Percentiles rank a stretch among this genome's conserved stretches.
phyloP scores from a whole-genome alignment of 2,113 vertebrate genomes.

The Psittacula cyanocephala region DNA sequence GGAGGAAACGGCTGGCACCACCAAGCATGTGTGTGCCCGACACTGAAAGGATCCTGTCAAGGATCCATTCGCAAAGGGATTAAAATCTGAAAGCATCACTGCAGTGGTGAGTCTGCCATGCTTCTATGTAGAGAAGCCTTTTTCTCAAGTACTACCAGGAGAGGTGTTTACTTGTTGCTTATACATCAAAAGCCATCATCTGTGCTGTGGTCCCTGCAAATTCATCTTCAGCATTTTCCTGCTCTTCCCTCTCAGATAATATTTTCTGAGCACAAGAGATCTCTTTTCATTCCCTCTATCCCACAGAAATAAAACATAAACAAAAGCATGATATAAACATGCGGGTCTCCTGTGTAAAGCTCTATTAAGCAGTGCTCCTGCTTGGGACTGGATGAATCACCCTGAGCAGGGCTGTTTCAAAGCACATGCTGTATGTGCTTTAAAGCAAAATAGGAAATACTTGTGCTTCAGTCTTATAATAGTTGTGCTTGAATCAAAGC shows the following conservation, averaged over 20 bases:
- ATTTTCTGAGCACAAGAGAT: background rate
- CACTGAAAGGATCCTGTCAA: background rate
- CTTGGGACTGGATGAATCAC: background rate
- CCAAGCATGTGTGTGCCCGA: rapidly evolving
- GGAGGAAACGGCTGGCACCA: background rate
- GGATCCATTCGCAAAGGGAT: background rate
- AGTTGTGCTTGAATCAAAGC: conserved; percentile 4
- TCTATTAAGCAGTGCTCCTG: background rate
- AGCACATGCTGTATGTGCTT: background rate
- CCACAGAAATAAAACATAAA: background rate
- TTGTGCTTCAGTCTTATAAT: background rate
- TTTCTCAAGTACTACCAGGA: background rate
- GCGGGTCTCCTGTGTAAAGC: background rate
- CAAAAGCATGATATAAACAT: background rate
- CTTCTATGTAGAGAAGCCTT: background rate
- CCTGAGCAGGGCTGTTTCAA: background rate
- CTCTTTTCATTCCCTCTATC: background rate
- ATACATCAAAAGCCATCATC: background rate
- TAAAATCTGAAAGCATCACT: background rate
- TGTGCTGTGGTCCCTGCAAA: background rate
- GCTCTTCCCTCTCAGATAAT: background rate
- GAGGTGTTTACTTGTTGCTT: background rate
- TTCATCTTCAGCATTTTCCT: background rate
- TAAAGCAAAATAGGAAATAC: conserved; percentile 58
- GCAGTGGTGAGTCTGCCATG: background rate